Conservation (phyloP, 23 tunicate species). For the Halocynthia aurantium region DNA sequence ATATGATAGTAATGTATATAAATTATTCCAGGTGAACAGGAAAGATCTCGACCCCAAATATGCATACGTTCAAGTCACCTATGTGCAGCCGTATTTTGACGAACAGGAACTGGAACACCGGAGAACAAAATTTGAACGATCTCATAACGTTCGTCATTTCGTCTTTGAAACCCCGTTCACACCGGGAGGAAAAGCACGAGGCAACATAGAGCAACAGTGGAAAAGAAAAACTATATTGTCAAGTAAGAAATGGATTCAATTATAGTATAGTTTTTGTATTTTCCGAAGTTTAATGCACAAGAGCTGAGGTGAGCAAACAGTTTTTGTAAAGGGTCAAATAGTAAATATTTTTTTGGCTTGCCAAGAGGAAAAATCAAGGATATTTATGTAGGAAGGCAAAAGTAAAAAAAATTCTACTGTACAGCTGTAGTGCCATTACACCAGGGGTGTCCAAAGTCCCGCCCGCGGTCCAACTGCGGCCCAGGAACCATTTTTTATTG, state of each 20-base stretch:
- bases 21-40: constrained; percentile 50
- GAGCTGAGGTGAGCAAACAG: too few relatives aligned
- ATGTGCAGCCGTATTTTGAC: constrained; percentile 94
- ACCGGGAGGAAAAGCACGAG: constrained; percentile 84
- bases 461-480: too few relatives aligned
- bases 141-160: constrained; percentile 77
- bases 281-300: too few relatives aligned
- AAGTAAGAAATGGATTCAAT: constrained; percentile 33
- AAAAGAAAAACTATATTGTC: constrained; percentile 86
- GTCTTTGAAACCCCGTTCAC: constrained; percentile 97
- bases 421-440: too few relatives aligned
- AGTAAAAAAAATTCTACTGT: too few relatives aligned
- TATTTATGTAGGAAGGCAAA: too few relatives aligned
- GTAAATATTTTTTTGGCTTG: too few relatives aligned
- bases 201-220: constrained; percentile 95
- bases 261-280: too few relatives aligned
- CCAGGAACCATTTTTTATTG: too few relatives aligned
- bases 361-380: too few relatives aligned
- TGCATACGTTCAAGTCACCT: constrained; percentile 98
- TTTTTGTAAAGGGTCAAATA: too few relatives aligned
- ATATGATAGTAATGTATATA: neutral
- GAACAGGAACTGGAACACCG: constrained; percentile 67
- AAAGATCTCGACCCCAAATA: constrained; percentile 71
- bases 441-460: too few relatives aligned
- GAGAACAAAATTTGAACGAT: constrained; percentile 60